Base-by-base conservation (phyloP, 2,797 vertebrate genomes). In the Poeciliopsis paucimaculata region DNA sequence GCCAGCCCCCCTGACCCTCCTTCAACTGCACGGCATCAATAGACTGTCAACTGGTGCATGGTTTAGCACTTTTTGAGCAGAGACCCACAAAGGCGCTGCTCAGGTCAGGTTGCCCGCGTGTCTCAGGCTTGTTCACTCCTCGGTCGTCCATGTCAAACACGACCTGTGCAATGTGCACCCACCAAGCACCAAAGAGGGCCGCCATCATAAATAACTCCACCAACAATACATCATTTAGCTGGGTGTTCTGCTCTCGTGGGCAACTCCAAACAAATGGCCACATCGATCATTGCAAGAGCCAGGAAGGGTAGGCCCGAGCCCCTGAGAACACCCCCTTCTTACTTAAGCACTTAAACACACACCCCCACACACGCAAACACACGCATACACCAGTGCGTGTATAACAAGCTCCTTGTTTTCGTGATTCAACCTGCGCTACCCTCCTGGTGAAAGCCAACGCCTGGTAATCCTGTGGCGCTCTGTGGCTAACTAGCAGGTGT, bases 261-360 rank as follows among this genome's bases (percentile, higher is more conserved):
- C 93, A 95, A 94, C 94, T 95, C 92, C 77, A 86, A 94, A 94
- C 95, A 96, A 96, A 96, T 94, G 94, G 95, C 92, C 85, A 93
- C 94, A 96, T 94, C 94, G 88, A 94, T 92, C 95, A 95, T 94
- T 82, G 75, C 89, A 78, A 93, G 90, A 83, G 92, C 89, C 85
- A 92, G 92, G 88, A 87, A 88, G 84, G 78, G 83, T 80, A 72
- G 79, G 83, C 84, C 72, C 84, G 86, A 91, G 84, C 89, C 91
- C 72, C 78, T 1, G 88, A 93, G 91, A 89, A 82, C 81, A 8
- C 28, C 86, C 81, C 75, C 84, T 84, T 73, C 76, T 82, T 85
- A 87, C 88, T 86, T 88, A 90, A 87, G 85, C 88, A 89, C 90
- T 78, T 79, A 80, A 83, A 80, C 77, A 88, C 76, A 88, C 81